Conservation (phyloP, 2,797 vertebrate species). For the Sebastes variabilis region DNA sequence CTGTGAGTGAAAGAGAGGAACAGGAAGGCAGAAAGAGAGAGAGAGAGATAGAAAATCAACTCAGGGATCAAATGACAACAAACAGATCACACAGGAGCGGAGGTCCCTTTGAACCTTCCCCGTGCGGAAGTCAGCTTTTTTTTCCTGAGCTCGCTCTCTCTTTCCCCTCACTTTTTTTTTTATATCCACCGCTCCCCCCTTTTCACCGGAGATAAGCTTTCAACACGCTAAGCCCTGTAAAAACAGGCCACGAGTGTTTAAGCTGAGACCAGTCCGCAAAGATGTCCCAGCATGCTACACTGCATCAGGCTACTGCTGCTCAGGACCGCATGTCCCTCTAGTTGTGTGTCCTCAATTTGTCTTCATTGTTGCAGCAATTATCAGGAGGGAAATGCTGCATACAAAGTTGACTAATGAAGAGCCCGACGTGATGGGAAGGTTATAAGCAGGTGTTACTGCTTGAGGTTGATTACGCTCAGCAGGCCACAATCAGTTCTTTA, state of each 20-base stretch:
- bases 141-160: conserved; percentile 22
- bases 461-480: not conserved
- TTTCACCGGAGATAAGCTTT: conserved; percentile 67
- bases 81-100: conserved; percentile 64
- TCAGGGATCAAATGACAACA: conserved; percentile 72
- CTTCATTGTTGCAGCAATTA: not conserved
- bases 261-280: conserved; percentile 65
- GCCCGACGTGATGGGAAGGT: not conserved
- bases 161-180: conserved; percentile 24
- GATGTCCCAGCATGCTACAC: conserved; percentile 66
- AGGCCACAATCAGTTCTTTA: not conserved
- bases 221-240: conserved; percentile 65
- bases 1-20: conserved; percentile 51
- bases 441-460: not conserved
- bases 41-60: conserved; percentile 47
- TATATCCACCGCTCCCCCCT: conserved; percentile 7
- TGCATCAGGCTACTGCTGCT: conserved; percentile 10
- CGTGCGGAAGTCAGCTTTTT: conserved; percentile 57
- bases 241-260: conserved; percentile 64
- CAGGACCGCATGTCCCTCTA: not conserved
- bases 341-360: not conserved
- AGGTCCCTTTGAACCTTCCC: conserved; percentile 64
- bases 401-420: not conserved
- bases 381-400: not conserved
- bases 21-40: conserved; percentile 45